A percentile compares a stretch with the other conserved stretches of the same genome.
phyloP scores from a whole-genome alignment of 1,140 invertebrate genomes.

The Drosophila funebris region DNA sequence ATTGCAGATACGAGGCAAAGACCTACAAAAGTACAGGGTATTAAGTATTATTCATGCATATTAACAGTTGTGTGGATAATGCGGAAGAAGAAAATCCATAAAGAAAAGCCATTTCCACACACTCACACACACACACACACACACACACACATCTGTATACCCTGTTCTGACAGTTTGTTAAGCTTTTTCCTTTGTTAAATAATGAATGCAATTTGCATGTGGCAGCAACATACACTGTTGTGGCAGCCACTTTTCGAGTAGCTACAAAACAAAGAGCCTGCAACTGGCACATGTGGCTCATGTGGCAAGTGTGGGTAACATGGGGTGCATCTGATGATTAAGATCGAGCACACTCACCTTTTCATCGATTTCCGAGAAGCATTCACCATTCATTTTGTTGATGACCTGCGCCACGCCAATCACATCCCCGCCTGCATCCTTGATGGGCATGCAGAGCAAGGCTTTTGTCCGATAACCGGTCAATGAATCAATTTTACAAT shows the following conservation, averaged over 20 bases:
- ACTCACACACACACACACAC: constrained; percentile 3
- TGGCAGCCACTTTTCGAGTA: neutral
- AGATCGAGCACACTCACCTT: constrained; percentile 84
- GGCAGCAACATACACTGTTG: neutral
- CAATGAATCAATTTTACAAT: constrained; percentile 95
- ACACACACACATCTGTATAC: neutral
- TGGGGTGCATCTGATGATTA: too few relatives aligned
- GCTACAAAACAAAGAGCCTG: constrained; percentile 12
- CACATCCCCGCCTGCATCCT: constrained; percentile 96
- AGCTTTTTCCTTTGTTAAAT: constrained; percentile 66
- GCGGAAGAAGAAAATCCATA: constrained; percentile 5
- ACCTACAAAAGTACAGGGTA: constrained; percentile 83
- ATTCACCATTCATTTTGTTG: constrained; percentile 93
- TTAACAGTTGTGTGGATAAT: constrained; percentile 13
- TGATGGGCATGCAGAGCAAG: constrained; percentile 97
- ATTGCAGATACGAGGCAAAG: constrained; percentile 96
- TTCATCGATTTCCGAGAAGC: constrained; percentile 93
- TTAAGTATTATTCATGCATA: neutral
- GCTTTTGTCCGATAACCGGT: constrained; percentile 97
- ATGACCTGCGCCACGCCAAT: constrained; percentile 98
- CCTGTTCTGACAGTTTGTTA: constrained; percentile 53
- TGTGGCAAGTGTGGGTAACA: neutral
- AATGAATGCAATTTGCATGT: constrained; percentile 69
- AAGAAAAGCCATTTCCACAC: constrained; percentile 21
- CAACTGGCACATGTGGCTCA: constrained; percentile 5